Base-by-base conservation (phyloP, 2,888 invertebrate genomes). In the Pocota personata region DNA sequence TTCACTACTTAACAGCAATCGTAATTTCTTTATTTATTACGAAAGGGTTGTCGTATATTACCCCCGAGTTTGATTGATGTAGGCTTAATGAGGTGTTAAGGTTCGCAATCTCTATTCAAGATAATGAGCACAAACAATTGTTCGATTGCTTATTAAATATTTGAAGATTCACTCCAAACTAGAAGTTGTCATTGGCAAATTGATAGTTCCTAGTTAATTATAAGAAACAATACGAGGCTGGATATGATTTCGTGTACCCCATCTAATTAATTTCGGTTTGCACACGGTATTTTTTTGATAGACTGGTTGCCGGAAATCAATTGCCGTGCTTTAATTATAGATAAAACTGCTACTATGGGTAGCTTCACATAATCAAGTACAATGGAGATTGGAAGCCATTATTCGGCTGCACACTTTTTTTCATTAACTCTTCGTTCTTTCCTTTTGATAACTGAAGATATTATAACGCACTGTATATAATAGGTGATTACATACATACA, bases 101-200 rank as follows among this genome's bases (percentile, higher is more conserved):
- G 21, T 27, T 32, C 5, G 35, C 64, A 57, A 79, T 73, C 73
- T 64, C 6, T 4, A 1, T 32, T 52, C 12, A 73, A 57, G 78
- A 79, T 79, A 79, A 72, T 43, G 7, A 35, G 3, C 2, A 10
- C 8, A 43, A 27, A 5, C 21, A 2, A 4, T 24, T 43, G 10
- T 60, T n/a, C n/a, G 37, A 24, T 32, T 19, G 30, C 27, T 19
- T n/a, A 19, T 48, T 64, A 48, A 48, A 64, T 16, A 21, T 14
- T 62, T 19, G 0, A 27, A 48, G 19, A 32, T 32, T 2, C 32
- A 32, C 8, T 8, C 10, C 6, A n/a, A 40, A 40, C 40, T 40
- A 3, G 40, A 14, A 30, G 3, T 43, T 12, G 12, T 12, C 10
- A 10, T 32, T 8, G 32, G 10, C 8, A 46, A 30, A 10, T 48